A percentile compares a stretch with the other conserved stretches of the same genome.
Evolutionary conservation across 2,113 vertebrate genomes (phyloP).

Genomic region (Atrichornis clamosus): DNA sequence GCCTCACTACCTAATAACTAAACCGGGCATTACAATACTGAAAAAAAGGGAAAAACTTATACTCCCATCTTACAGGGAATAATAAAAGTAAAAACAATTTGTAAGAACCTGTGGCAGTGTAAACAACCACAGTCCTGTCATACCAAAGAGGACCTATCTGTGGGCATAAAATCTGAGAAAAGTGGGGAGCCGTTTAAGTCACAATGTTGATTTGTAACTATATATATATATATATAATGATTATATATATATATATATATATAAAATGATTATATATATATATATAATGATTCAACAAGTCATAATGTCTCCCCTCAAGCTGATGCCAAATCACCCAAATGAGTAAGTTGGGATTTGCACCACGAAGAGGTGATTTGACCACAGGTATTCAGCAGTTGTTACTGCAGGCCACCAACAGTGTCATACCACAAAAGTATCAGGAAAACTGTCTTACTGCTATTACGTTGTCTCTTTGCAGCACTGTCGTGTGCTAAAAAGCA

Average conservation of each 20-base stretch:
- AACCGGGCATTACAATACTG: neutral
- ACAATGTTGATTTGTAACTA: neutral
- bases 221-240: too few relatives aligned
- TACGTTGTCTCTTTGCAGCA: neutral
- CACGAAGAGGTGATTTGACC: neutral
- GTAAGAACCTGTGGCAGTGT: neutral
- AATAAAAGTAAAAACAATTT: neutral
- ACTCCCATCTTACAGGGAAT: neutral
- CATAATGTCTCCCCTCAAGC: neutral
- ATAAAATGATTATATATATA: too few relatives aligned
- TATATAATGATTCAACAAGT: neutral
- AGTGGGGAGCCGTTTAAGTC: neutral
- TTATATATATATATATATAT: too few relatives aligned
- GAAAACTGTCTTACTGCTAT: neutral
- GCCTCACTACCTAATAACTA: neutral
- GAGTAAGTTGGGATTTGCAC: neutral
- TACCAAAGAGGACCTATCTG: neutral
- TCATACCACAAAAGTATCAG: neutral
- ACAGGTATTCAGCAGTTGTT: neutral
- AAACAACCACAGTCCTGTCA: neutral
- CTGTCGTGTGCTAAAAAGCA: neutral
- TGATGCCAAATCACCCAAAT: neutral
- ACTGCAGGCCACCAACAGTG: neutral
- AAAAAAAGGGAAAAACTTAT: accelerated
- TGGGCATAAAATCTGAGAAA: neutral